phyloP scores from a whole-genome alignment of 2,888 invertebrate genomes.

The Lymantria dispar region DNA sequence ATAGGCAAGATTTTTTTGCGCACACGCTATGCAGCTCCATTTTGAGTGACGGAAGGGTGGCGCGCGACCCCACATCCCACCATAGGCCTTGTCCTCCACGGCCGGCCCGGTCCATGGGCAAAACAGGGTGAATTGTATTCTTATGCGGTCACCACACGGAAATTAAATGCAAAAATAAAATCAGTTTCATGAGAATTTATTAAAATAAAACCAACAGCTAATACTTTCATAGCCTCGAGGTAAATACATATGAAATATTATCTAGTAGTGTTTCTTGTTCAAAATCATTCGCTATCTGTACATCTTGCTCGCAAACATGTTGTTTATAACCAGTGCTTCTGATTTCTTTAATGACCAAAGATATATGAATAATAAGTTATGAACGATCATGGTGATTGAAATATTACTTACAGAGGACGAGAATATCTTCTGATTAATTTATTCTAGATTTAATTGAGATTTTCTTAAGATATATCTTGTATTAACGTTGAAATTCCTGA shows the following conservation, averaged over 20 bases:
- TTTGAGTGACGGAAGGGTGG: no score
- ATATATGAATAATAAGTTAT: slow-evolving; percentile 48
- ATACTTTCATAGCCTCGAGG: slow-evolving; percentile 59
- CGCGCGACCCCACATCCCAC: no score
- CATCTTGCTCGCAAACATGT: slow-evolving; percentile 65
- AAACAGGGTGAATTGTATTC: no score
- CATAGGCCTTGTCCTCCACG: no score
- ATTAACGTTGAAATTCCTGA: no score
- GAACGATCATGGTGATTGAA: slow-evolving; percentile 28
- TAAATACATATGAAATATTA: slow-evolving; percentile 56
- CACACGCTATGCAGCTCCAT: no score
- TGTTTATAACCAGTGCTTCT: slow-evolving; percentile 61
- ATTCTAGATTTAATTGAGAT: background rate
- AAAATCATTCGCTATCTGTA: slow-evolving; percentile 65
- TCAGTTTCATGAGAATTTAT: slow-evolving; percentile 50
- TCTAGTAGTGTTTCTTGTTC: slow-evolving; percentile 60
- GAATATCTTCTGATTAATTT: background rate
- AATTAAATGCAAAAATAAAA: no score
- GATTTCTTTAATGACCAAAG: slow-evolving; percentile 63
- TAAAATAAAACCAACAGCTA: slow-evolving; percentile 60
- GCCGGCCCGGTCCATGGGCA: no score
- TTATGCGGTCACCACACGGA: no score
- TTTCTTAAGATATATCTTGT: no score
- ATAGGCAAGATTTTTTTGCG: no score
- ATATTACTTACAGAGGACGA: slow-evolving; percentile 5